A percentile compares a stretch with the other conserved stretches of the same genome.
Evolutionary conservation across 2,113 vertebrate species (phyloP).

Genomic region (Alaudala cheleensis): DNA sequence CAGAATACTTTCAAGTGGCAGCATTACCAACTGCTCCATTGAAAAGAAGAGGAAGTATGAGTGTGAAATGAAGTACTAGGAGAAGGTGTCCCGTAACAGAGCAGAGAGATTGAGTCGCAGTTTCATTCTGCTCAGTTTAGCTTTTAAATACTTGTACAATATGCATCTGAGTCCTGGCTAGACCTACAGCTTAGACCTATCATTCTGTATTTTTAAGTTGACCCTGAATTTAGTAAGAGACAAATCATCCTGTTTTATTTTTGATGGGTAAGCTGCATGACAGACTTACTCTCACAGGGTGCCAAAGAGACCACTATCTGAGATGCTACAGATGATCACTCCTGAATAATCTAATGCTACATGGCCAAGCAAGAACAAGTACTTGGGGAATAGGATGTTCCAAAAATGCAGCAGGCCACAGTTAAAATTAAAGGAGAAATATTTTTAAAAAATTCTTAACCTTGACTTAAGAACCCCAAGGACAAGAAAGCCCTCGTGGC

Average conservation of each 20-base stretch:
- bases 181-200: background rate
- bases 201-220: background rate
- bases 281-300: background rate
- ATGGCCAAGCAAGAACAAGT: background rate
- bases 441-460: background rate
- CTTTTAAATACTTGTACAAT: background rate
- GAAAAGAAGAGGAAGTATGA: background rate
- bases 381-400: background rate
- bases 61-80: background rate
- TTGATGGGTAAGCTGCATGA: background rate
- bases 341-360: background rate
- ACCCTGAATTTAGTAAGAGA: background rate
- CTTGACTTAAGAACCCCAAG: background rate
- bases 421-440: slow-evolving; percentile 1
- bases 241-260: background rate
- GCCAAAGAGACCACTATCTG: background rate
- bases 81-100: background rate
- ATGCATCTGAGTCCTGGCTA: background rate
- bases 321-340: background rate
- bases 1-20: background rate
- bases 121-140: background rate
- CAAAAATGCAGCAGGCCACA: background rate
- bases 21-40: background rate
- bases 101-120: background rate
- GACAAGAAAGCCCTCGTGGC: background rate